phyloP scores from a whole-genome alignment of 2,888 invertebrate genomes.

The Magallana nippona region DNA sequence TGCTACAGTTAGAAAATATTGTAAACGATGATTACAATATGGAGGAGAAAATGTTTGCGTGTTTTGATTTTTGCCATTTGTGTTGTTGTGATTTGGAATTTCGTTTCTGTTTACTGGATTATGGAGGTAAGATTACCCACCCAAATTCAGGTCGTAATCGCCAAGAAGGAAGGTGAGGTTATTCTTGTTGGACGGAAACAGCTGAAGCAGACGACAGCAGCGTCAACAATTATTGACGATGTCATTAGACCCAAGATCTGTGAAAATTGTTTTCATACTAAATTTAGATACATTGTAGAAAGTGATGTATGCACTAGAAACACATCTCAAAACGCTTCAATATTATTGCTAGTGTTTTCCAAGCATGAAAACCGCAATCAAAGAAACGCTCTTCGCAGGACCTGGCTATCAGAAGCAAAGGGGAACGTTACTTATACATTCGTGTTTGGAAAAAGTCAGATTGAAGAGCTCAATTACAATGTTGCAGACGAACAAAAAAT shows the following conservation, averaged over 20 bases:
- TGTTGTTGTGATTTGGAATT: slow-evolving; percentile 32
- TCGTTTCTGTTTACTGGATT: slow-evolving; percentile 17
- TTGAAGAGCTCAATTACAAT: background rate
- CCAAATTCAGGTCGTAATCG: background rate
- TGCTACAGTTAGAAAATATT: background rate
- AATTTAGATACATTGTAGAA: slow-evolving; percentile 38
- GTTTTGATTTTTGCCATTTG: background rate
- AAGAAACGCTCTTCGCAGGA: slow-evolving; percentile 46
- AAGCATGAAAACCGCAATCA: slow-evolving; percentile 45
- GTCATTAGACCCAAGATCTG: slow-evolving; percentile 35
- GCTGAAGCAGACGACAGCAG: background rate
- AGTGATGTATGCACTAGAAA: slow-evolving; percentile 38
- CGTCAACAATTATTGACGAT: background rate
- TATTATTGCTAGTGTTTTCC: slow-evolving; percentile 45
- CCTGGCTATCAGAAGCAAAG: slow-evolving; percentile 44
- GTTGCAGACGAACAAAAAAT: slow-evolving; percentile 38
- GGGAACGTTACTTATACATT: slow-evolving; percentile 40
- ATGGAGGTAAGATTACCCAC: slow-evolving; percentile 28
- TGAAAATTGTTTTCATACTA: slow-evolving; percentile 37
- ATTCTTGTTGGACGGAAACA: slow-evolving; percentile 9
- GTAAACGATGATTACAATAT: background rate
- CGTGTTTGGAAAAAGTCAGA: slow-evolving; percentile 39
- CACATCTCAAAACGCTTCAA: background rate
- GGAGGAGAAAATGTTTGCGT: background rate
- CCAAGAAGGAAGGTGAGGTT: background rate